A percentile compares a stretch with the other conserved stretches of the same genome.
phyloP scores from a whole-genome alignment of 2,888 invertebrate genomes.

The Mythimna albipuncta region DNA sequence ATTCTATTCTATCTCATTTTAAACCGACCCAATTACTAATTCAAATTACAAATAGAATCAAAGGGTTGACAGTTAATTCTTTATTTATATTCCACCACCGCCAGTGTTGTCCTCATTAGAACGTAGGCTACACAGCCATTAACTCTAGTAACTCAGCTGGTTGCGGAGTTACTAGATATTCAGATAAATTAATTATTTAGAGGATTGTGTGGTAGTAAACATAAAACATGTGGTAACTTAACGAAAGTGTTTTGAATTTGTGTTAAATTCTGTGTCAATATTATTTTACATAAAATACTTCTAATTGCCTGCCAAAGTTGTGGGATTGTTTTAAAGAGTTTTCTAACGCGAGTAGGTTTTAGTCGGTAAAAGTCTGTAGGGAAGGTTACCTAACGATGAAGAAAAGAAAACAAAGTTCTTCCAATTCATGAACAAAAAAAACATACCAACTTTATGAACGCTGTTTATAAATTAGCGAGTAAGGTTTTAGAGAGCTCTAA shows the following conservation, averaged over 20 bases:
- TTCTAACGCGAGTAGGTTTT: too few relatives aligned
- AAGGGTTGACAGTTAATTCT: conserved; percentile 30
- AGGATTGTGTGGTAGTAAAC: conserved; percentile 8
- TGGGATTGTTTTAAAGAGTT: too few relatives aligned
- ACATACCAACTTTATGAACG: too few relatives aligned
- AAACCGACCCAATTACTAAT: neutral
- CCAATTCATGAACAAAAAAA: too few relatives aligned
- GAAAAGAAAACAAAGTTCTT: too few relatives aligned
- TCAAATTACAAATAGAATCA: neutral
- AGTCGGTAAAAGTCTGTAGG: too few relatives aligned
- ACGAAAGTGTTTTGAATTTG: neutral
- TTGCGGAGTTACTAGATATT: too few relatives aligned
- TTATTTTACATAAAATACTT: conserved; percentile 5
- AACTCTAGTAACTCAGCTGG: conserved; percentile 21
- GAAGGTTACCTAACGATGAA: too few relatives aligned
- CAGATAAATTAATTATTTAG: conserved; percentile 23
- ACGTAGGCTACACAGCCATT: conserved; percentile 37
- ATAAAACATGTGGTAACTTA: neutral
- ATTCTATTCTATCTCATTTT: too few relatives aligned
- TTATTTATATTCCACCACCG: conserved; percentile 28
- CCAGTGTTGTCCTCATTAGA: conserved; percentile 42
- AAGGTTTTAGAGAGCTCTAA: too few relatives aligned
- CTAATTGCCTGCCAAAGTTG: neutral
- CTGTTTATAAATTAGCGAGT: too few relatives aligned
- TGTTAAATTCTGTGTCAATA: neutral